Base-by-base conservation (phyloP, 1,140 invertebrate species). In the Phymastichus coffea region DNA sequence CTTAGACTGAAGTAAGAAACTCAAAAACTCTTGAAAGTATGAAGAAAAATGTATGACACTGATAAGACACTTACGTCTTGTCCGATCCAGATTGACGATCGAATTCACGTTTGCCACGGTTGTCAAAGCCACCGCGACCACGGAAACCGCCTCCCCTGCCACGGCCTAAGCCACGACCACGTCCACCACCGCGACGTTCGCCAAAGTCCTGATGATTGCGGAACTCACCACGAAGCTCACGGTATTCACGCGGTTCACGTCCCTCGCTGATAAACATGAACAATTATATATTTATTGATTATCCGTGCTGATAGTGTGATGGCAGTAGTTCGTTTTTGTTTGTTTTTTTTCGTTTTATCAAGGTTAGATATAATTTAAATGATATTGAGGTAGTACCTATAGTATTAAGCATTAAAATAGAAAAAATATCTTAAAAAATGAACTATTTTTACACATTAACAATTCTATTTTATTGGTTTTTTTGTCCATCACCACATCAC, bases 21-120 rank as follows among this genome's bases (percentile, higher is more conserved):
- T 43, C 17, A 40, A 10, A 41, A 38, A 41, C 41, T 25, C 3
- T n/a, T n/a, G n/a, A n/a, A n/a, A n/a, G n/a, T n/a, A n/a, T n/a
- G n/a, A n/a, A n/a, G n/a, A n/a, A n/a, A n/a, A n/a, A n/a, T n/a
- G n/a, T n/a, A n/a, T n/a, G n/a, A n/a, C n/a, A n/a, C n/a, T n/a
- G n/a, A n/a, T n/a, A 38, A 22, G 53, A 70, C 67, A 80, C 83
- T 79, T 83, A 90, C 88, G 92, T 95, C 83, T 92, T 94, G 73
- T 97, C 94, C 53, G 92, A 94, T 64, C 94, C 94, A 71, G 93
- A 96, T 77, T 96, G 92, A 62, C 95, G 86, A 80, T 97, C 95
- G 78, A 93, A 97, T 80, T 97, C 94, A 33, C 93, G 85, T 80
- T 94, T 95, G 37, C 89, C 87, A 64, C 90, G 83, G 64, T 89